Percentiles rank a stretch among this genome's conserved stretches.
phyloP scores from a whole-genome alignment of 2,888 invertebrate genomes.

The Laspeyria flexula region DNA sequence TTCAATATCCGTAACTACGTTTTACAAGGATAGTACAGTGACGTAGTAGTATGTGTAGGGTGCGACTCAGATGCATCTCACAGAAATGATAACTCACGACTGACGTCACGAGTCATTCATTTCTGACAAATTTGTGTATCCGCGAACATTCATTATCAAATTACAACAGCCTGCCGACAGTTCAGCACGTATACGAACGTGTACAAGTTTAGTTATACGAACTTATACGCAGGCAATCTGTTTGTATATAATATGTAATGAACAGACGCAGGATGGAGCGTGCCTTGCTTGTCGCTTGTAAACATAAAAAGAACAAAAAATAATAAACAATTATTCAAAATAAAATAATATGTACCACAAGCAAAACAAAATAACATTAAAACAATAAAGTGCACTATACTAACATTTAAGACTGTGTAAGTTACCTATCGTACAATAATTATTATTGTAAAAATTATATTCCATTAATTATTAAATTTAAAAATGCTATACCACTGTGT shows the following conservation, averaged over 20 bases:
- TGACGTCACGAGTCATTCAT: not conserved
- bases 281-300: slow-evolving; percentile 8
- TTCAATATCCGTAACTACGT: too few relatives aligned
- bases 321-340: not conserved
- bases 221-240: too few relatives aligned
- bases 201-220: too few relatives aligned
- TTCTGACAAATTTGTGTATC: not conserved
- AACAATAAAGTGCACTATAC: slow-evolving; percentile 8
- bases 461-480: too few relatives aligned
- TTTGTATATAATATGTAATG: not conserved
- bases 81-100: too few relatives aligned
- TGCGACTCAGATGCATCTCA: not conserved
- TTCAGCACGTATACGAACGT: too few relatives aligned
- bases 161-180: too few relatives aligned
- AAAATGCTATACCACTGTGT: too few relatives aligned
- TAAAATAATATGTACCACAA: not conserved
- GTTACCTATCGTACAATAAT: too few relatives aligned
- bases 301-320: not conserved
- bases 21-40: not conserved
- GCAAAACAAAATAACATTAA: slow-evolving; percentile 3
- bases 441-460: too few relatives aligned
- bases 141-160: not conserved
- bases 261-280: not conserved
- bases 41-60: not conserved
- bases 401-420: too few relatives aligned